These are phyloP conservation scores for Acromyrmex charruanus DNA, from an alignment of 1,140 invertebrate genomes.

Conservation along the genomic window DNA sequence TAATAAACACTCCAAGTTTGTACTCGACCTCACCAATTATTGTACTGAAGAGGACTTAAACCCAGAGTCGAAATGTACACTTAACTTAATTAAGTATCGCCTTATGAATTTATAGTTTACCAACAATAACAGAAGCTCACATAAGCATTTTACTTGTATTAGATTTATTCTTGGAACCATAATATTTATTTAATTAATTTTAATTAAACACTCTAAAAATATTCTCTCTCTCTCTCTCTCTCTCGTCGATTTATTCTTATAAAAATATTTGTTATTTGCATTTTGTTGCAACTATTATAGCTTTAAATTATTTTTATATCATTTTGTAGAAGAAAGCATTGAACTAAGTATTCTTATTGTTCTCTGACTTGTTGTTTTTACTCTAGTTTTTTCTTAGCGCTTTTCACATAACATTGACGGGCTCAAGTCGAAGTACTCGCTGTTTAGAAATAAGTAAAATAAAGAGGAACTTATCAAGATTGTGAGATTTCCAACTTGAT, in stretches of 20 bases:
- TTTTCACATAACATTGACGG: slow-evolving; percentile 9
- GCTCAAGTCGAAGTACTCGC: background rate
- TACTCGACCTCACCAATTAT: no score
- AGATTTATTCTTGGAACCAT: no score
- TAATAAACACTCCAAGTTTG: background rate
- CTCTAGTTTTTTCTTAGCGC: background rate
- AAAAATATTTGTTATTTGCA: slow-evolving; percentile 14
- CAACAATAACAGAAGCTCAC: no score
- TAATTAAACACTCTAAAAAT: background rate
- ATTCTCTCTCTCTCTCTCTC: background rate
- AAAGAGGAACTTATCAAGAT: slow-evolving; percentile 52
- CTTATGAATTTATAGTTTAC: no score
- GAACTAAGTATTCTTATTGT: background rate
- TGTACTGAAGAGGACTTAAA: no score
- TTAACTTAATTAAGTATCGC: no score
- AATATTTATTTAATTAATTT: no score
- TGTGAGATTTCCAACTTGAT: slow-evolving; percentile 17
- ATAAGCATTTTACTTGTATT: no score
- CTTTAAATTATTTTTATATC: background rate
- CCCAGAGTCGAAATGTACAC: no score
- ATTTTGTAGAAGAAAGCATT: background rate
- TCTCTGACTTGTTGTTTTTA: background rate
- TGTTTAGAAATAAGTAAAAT: slow-evolving; percentile 40
- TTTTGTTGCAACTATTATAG: background rate
- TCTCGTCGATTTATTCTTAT: background rate